Evolutionary conservation across 1,140 invertebrate genomes (phyloP), one percentile per base, ranked within the genome.

Genomic region (Drosophila mauritiana): DNA sequence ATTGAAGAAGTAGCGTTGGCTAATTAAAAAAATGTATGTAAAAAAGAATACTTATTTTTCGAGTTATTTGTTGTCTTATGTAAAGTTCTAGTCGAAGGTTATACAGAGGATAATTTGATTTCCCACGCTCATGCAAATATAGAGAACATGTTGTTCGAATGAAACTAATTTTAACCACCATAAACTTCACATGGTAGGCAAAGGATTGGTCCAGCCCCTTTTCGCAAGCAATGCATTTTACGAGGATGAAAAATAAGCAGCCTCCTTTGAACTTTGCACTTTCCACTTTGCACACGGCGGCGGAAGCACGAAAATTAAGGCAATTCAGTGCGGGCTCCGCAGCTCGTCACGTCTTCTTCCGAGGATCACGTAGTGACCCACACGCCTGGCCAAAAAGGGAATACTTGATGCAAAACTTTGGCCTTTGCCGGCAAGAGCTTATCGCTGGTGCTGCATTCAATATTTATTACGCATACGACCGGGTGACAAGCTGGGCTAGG

Each of bases 391-490:
- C 39, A 10, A 46, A 69, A 82, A 82, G 52, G 77, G 69, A 86
- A 86, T 88, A 61, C 65, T 69, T 76, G 78, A 88, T 83, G 78
- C 64, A 72, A 70, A 88, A 82, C 68, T 75, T 77, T 77, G 17
- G n/a, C 43, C 22, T 42, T 42, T 55, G 37, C 42, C 58, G 27
- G 39, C 46, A 20, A 15, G 37, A 42, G 61, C 61, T 68, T 68
- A 68, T 68, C 64, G 40, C 39, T 20, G 46, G 46, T 67, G 61
- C 64, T 65, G 65, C 62, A 85, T 85, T 52, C 40, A 86, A 78
- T 82, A 86, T 85, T 86, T 81, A 81, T 85, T 58, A 73, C 73
- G 74, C 56, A 81, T 78, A 67, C 81, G 81, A 54, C 68, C 53
- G 57, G 63, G 49, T 53, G 54, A 49, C 55, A 52, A 57, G 52